phyloP scores from a whole-genome alignment of 2,797 vertebrate genomes.

The Tenualosa ilisha region DNA sequence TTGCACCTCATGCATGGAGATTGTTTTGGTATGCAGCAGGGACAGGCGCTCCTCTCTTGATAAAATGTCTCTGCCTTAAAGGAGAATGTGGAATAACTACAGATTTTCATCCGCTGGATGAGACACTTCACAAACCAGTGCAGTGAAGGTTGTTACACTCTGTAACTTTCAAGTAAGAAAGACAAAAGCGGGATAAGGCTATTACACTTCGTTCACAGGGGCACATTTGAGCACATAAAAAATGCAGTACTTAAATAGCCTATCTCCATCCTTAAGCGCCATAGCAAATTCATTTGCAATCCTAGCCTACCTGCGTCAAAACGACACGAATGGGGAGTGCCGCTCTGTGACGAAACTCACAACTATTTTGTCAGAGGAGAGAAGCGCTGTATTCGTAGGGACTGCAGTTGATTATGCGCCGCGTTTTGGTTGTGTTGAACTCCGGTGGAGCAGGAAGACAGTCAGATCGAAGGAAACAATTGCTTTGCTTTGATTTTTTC shows the following conservation, averaged over 20 bases:
- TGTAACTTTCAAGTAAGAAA: neutral
- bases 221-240: neutral
- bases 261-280: neutral
- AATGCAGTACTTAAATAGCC: neutral
- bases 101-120: neutral
- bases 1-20: neutral
- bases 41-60: neutral
- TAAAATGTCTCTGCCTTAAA: too few relatives aligned
- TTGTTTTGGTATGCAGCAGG: neutral
- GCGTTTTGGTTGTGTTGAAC: neutral
- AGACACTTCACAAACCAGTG: neutral
- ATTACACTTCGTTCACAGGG: neutral
- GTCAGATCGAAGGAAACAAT: neutral
- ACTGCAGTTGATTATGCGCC: neutral
- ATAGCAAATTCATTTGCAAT: neutral
- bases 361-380: constrained; percentile 16
- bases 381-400: neutral
- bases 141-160: neutral
- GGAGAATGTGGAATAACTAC: too few relatives aligned
- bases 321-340: neutral
- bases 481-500: neutral
- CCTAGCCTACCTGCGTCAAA: neutral
- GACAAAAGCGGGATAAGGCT: neutral
- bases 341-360: constrained; percentile 3
- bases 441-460: neutral